Evolutionary conservation across 2,888 invertebrate species (phyloP), one percentile per base, ranked within the genome.

Genomic region (Catocala fraxini): DNA sequence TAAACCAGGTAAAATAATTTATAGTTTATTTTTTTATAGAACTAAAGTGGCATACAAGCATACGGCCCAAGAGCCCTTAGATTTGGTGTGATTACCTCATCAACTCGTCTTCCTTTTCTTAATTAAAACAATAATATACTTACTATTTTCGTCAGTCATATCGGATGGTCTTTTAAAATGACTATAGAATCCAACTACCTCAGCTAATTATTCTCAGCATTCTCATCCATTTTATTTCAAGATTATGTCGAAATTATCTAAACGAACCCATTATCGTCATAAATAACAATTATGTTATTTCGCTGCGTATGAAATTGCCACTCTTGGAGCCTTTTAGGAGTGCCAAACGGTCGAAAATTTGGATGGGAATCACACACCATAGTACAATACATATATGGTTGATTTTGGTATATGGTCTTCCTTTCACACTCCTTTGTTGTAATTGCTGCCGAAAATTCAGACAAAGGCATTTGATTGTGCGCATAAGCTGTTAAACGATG

Each of bases 181-280:
- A 39, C 35, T 6, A 39, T 39, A 39, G 35, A 9, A 39, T 39
- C 2, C 35, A 39, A 39, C 35, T 39, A 39, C 42, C n/a, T 42
- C 4, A 42, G 11, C 10, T 42, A 42, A 42, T 42, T 42, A 42
- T 10, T 4, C 10, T 42, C 5, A n/a, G 42, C 42, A 42, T 42
- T 42, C 42, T 42, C 42, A 42, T 42, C 42, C n/a, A 42, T 42
- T 42, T 42, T 42, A 42, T 42, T 42, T 42, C 42, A 42, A 11
- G n/a, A 10, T 42, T 42, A 7, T n/a, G 42, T 42, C n/a, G 42
- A 42, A 42, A 42, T 42, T 42, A 42, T 42, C 10, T 42, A 42
- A 42, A 42, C 42, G 42, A 42, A 42, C 10, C 42, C 42, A 42
- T 42, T 11, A 42, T 42, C 42, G 11, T n/a, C 5, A 42, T 42